Evolutionary conservation across 2,113 vertebrate species (phyloP), one percentile per base, ranked within the genome.

Genomic region (Pavo muticus): DNA sequence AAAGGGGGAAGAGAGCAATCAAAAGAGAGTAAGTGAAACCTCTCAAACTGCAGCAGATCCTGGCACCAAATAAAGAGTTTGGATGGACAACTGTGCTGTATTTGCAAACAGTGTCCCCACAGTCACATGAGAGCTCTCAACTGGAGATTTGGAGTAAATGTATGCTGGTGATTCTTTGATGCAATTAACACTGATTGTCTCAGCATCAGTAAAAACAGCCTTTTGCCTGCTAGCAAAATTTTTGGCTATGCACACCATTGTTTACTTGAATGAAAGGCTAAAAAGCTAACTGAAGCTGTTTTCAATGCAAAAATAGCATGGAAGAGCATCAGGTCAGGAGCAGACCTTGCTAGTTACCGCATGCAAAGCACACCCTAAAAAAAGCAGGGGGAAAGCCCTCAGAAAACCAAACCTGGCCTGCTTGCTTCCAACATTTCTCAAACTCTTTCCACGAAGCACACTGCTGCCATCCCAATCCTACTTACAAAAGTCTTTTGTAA

Each of bases 181-280:
- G 35, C 8, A 86, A 94, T 94, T 88, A 95, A 74, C 64, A 52
- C 6, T 20, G 64, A 86, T 91, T 92, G 90, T 56, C 35, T 88
- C 95, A 81, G 40, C 79, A 86, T 59, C 84, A 78, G 50, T 69
- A 86, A 81, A 95, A 95, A 35, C 76, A 84, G 69, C 39, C 52
- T 91, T 95, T 79, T 89, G 61, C 78, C 91, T 81, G 50, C 68
- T 83, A 87, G 71, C 75, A 67, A 68, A 30, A 63, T 85, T 91
- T 94, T 44, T 82, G 59, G 68, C 69, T 86, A 30, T 48, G 40
- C 60, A 74, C 85, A 32, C 78, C 65, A 77, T 44, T 90, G 87
- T 91, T 94, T 71, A 70, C 35, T 92, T 60, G 64, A 94, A 93
- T 25, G 25, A 84, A 90, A 83, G 47, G 75, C 69, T 80, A 10